Evolutionary conservation across 2,888 invertebrate species (phyloP).

Genomic region (Apotomis capreana): DNA sequence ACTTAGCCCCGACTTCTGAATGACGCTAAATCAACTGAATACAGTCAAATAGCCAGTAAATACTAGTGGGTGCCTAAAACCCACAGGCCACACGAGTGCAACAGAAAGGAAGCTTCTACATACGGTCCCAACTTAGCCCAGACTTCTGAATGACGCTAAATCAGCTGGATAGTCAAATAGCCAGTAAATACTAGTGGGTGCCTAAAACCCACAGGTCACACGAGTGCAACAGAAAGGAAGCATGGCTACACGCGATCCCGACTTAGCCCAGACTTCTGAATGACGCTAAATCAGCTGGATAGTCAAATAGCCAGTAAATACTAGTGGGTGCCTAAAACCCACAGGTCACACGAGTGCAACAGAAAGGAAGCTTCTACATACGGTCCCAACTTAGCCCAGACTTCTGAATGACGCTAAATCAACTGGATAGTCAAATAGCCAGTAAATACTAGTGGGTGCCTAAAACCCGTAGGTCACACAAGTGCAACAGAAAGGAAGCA

Average conservation of each 20-base stretch:
- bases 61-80: neutral
- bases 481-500: conserved; percentile 14
- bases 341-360: neutral
- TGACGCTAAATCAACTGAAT: too few relatives aligned
- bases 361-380: conserved; percentile 14
- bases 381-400: conserved; percentile 26
- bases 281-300: conserved; percentile 28
- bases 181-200: too few relatives aligned
- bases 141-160: conserved; percentile 39
- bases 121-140: conserved; percentile 25
- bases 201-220: too few relatives aligned
- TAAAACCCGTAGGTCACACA: neutral
- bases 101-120: conserved; percentile 14
- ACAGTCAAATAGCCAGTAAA: too few relatives aligned
- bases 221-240: conserved; percentile 11
- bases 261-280: conserved; percentile 32
- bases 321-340: too few relatives aligned
- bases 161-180: too few relatives aligned
- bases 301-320: too few relatives aligned
- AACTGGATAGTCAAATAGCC: too few relatives aligned
- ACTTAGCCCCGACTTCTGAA: conserved; percentile 31
- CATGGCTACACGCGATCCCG: neutral
- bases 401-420: conserved; percentile 26
- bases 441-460: neutral
- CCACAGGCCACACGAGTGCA: too few relatives aligned